phyloP scores from a whole-genome alignment of 2,888 invertebrate genomes.

The Prosopocoilus inquinatus region DNA sequence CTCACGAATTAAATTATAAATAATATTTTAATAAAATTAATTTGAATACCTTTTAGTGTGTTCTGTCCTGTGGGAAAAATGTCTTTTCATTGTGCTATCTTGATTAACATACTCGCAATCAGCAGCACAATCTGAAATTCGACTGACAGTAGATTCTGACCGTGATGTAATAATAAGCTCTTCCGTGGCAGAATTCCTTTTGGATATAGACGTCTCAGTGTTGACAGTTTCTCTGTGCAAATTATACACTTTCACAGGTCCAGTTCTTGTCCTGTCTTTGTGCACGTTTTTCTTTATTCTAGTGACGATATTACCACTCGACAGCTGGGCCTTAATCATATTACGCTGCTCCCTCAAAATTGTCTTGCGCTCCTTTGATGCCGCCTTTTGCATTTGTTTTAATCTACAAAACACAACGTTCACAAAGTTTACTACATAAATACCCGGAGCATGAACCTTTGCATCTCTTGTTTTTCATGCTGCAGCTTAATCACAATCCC shows the following conservation, averaged over 20 bases:
- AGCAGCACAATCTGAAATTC: slow-evolving; percentile 24
- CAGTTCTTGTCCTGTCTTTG: slow-evolving; percentile 45
- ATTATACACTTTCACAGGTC: slow-evolving; percentile 55
- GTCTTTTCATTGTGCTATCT: slow-evolving; percentile 13
- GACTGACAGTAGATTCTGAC: slow-evolving; percentile 31
- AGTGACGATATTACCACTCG: slow-evolving; percentile 49
- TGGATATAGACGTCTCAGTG: slow-evolving; percentile 43
- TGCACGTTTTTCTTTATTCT: slow-evolving; percentile 53
- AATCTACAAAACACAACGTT: slow-evolving; percentile 42
- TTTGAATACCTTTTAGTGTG: slow-evolving; percentile 34
- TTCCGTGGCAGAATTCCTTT: slow-evolving; percentile 36
- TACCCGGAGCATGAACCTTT: slow-evolving; percentile 49
- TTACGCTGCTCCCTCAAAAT: slow-evolving; percentile 55
- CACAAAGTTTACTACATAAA: slow-evolving; percentile 2
- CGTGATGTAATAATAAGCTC: slow-evolving; percentile 41
- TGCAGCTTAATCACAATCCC: slow-evolving; percentile 64
- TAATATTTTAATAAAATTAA: too few relatives aligned
- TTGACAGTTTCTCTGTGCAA: slow-evolving; percentile 44
- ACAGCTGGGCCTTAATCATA: slow-evolving; percentile 55
- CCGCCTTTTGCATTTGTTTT: slow-evolving; percentile 56
- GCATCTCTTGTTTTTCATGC: slow-evolving; percentile 67
- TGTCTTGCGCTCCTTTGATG: slow-evolving; percentile 55
- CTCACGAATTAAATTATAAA: too few relatives aligned
- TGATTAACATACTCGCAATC: slow-evolving; percentile 6
- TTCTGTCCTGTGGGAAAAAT: slow-evolving; percentile 24